Base-by-base conservation (phyloP, 2,888 invertebrate species). In the Mystacides longicornis region DNA sequence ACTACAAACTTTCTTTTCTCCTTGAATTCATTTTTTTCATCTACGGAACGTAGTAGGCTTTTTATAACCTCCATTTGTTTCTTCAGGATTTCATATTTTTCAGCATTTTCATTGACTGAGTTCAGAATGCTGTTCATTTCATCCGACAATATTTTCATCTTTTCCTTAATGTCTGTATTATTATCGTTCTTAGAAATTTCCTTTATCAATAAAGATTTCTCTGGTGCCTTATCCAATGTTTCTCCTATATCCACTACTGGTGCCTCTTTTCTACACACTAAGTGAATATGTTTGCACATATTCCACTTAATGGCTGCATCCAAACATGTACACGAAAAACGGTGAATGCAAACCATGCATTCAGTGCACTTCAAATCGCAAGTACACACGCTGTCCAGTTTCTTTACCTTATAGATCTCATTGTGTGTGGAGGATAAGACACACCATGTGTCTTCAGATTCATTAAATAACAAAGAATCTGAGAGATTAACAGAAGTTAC, bases 381-480 rank as follows among this genome's bases (percentile, higher is more conserved):
- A 31, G 9, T 31, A 14, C 31, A 31, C 31, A 31, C 14, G 31
- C 31, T 31, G 14, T 31, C 14, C 31, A 31, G 31, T 31, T 31
- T 31, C 14, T 31, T 31, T 31, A 31, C 31, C 14, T 31, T 31
- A 31, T 31, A 31, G 7, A 31, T 31, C 9, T 31, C 31, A 31
- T 31, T 31, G 14, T 31, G 7, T 9, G 7, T 31, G 14, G 16
- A 43, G 7, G 43, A 43, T 18, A 43, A 16, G 16, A 43, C 16
- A 18, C 43, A 14, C 18, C 7, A 43, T 18, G 7, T 16, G 4
- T 4, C 7, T 18, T 43, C 43, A 43, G 18, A 43, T 43, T 43
- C 43, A 14, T 43, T 43, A 16, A 11, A 43, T 16, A 43, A 16
- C 43, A 43, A 43, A 43, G 43, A 43, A 43, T 43, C 43, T 43